Conservation (phyloP, 2,888 invertebrate species). For the Clusia tigrina region DNA sequence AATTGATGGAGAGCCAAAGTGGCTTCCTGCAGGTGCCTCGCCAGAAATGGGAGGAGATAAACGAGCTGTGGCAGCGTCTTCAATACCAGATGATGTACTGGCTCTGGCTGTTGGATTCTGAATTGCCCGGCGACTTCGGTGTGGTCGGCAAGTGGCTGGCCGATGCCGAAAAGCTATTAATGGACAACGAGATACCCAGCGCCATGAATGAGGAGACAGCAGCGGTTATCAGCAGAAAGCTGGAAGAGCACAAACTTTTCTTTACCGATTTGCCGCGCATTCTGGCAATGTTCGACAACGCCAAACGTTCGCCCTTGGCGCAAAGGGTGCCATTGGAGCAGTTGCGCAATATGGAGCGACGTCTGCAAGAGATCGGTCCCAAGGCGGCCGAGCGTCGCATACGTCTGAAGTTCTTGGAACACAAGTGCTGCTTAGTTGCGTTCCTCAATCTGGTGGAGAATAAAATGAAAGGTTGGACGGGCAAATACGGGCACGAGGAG, state of each 20-base stretch:
- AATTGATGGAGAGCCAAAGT: constrained; percentile 78
- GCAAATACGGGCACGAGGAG: constrained; percentile 85
- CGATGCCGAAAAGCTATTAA: constrained; percentile 81
- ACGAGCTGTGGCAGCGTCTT: constrained; percentile 81
- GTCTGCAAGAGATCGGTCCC: constrained; percentile 78
- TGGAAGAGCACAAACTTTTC: constrained; percentile 89
- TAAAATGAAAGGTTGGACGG: constrained; percentile 87
- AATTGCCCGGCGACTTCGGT: constrained; percentile 85
- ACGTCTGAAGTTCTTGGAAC: constrained; percentile 87
- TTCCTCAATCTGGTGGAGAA: constrained; percentile 90
- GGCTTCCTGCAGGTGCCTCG: constrained; percentile 82
- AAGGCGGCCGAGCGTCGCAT: constrained; percentile 84
- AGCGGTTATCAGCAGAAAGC: constrained; percentile 83
- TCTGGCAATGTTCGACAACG: constrained; percentile 79
- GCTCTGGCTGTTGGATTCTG: constrained; percentile 88
- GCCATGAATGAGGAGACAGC: constrained; percentile 90
- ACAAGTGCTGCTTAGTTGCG: constrained; percentile 92
- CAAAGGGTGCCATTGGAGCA: constrained; percentile 82
- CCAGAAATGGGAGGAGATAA: constrained; percentile 86
- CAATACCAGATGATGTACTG: constrained; percentile 82
- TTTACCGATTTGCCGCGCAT: constrained; percentile 84
- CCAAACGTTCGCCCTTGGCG: constrained; percentile 73
- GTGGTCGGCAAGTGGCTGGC: constrained; percentile 90
- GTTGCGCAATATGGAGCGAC: constrained; percentile 79
- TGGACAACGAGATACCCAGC: constrained; percentile 81